Base-by-base conservation (phyloP, 1,140 invertebrate species). In the Globodera rostochiensis region DNA sequence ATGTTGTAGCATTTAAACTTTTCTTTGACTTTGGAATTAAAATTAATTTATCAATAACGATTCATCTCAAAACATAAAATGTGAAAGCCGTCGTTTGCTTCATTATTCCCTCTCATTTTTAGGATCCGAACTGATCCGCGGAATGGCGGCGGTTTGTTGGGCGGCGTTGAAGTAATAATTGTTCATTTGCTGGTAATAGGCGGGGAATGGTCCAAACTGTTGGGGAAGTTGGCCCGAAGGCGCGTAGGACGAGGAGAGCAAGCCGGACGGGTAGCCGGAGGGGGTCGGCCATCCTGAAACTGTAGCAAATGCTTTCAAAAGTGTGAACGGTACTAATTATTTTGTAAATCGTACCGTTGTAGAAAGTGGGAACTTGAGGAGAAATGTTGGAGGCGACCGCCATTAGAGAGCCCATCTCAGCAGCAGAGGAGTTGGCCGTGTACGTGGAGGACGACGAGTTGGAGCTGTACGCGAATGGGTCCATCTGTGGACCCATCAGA, bases 161-260 rank as follows among this genome's bases (percentile, higher is more conserved):
- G 57, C 7, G 25, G 13, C n/a, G 9, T 53, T 36, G 69, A 47
- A 47, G 60, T 78, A 36, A 70, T 78, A 66, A 69, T 78, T 78
- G 13, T 78, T 78, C 15, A 60, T 71, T 36, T 71, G 76, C 47
- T 77, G 19, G 50, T 78, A 78, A 69, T 57, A 57, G 3, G 77
- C 66, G 49, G 77, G 21, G 66, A 69, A 15, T 25, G 66, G 25
- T n/a, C 19, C 70, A 19, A 78, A 69, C 25, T 64, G 21, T 70
- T 78, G 69, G 36, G 25, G 57, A 19, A 64, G 13, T 64, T 64
- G 57, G 57, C 57, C 57, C 13, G 57, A 19, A 15, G 57, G 11
- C 21, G 9, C 36, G 25, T 71, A 71, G n/a, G 69, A 6, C 69
- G 69, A 71, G 25, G 69, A 71, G 69, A 71, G 69, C 8, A 71